phyloP scores from a whole-genome alignment of 2,888 invertebrate genomes.

The Tromatobia lineatoria region DNA sequence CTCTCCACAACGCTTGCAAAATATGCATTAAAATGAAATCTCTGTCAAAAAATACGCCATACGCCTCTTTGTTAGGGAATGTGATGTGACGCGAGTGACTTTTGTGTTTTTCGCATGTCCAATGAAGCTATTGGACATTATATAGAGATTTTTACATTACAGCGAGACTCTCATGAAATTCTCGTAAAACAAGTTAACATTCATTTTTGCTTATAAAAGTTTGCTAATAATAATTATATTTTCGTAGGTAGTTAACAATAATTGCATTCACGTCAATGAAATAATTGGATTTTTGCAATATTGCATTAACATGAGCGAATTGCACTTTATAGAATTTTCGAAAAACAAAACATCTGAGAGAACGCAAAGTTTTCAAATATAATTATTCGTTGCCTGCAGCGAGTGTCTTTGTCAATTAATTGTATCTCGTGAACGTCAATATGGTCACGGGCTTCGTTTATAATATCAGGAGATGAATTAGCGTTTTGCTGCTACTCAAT shows the following conservation, averaged over 20 bases:
- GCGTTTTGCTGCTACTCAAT: too few relatives aligned
- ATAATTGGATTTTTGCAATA: too few relatives aligned
- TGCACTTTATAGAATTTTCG: too few relatives aligned
- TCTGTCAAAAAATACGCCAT: slow-evolving; percentile 22
- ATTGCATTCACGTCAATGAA: neutral
- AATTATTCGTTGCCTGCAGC: too few relatives aligned
- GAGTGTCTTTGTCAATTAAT: too few relatives aligned
- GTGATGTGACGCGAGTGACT: neutral
- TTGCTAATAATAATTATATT: neutral
- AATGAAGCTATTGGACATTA: neutral
- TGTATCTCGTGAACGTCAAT: too few relatives aligned
- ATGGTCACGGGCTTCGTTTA: too few relatives aligned
- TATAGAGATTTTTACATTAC: too few relatives aligned
- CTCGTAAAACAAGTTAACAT: neutral
- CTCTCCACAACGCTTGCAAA: slow-evolving; percentile 8
- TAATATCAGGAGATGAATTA: too few relatives aligned
- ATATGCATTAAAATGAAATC: slow-evolving; percentile 54
- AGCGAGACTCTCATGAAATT: neutral
- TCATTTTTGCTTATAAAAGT: neutral
- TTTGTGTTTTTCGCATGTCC: neutral
- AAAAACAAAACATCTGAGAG: too few relatives aligned
- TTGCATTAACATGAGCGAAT: too few relatives aligned
- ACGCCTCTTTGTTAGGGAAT: neutral
- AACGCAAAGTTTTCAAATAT: too few relatives aligned
- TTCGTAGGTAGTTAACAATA: neutral